Base-by-base conservation (phyloP, 2,113 vertebrate genomes). In the Chaetodon trifascialis region DNA sequence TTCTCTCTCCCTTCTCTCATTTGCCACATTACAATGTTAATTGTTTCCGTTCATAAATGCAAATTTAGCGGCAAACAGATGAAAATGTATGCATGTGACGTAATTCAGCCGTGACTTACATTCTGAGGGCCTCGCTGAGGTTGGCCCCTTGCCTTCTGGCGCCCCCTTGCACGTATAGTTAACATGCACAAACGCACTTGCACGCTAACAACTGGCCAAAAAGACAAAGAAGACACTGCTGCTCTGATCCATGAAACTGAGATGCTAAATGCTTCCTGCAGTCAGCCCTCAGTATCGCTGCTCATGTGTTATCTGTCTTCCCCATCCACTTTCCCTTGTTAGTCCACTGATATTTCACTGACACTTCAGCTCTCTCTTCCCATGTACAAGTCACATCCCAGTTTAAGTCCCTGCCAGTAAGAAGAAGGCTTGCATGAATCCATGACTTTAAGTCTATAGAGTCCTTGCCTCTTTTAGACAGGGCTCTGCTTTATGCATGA, bases 401-500 rank as follows among this genome's bases (percentile, higher is more conserved):
- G 65, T 78, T 76, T 10, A 78, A 81, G 79, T 93, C 74, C 67
- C 60, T 47, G 60, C 63, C 68, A 80, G 74, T 46, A 51, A 83
- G 68, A 68, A 67, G 46, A 83, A 84, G 74, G 38, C 60, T 66
- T 40, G 54, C 55, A 65, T 86, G 63, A 88, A 82, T 77, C 68
- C 62, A 63, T 69, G 64, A 46, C 69, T 78, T 66, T 38, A 46
- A 65, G 84, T 86, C 56, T 46, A 47, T 30, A 56, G 47, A 71
- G 10, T 44, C 83, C 55, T 71, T 4, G 0, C 52, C 65, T 80
- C 49, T 65, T 76, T 82, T 66, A 25, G 36, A 84, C 59, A 47
- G 60, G 75, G 36, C 70, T 79, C 67, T 73, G 69, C 56, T 63
- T 71, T 55, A 80, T 59, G 81, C 75, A 47, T 88, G 91, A 79